Evolutionary conservation across 2,113 vertebrate genomes (phyloP).

Genomic region (Siniperca knerii): DNA sequence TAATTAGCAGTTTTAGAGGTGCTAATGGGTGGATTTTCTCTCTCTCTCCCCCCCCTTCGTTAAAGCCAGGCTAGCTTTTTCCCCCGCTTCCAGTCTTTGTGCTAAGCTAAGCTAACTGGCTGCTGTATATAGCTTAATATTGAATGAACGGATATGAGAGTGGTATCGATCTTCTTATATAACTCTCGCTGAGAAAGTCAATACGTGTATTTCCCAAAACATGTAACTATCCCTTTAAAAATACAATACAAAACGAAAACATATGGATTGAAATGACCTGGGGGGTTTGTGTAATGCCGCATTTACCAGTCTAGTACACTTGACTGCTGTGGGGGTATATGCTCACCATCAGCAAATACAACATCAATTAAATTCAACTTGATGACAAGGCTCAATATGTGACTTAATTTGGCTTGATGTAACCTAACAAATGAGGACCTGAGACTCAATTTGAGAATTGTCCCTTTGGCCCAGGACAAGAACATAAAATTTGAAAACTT

Average conservation of each 20-base stretch:
- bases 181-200: neutral
- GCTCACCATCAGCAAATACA: neutral
- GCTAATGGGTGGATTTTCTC: too few relatives aligned
- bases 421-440: constrained; percentile 21
- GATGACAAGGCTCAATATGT: neutral
- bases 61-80: neutral
- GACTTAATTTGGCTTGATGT: constrained; percentile 47
- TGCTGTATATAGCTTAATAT: neutral
- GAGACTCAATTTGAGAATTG: constrained; percentile 5
- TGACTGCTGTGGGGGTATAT: neutral
- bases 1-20: neutral
- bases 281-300: neutral
- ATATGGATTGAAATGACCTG: neutral
- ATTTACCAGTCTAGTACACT: neutral
- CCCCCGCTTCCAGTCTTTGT: neutral
- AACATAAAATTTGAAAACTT: constrained; percentile 33
- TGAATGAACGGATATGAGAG: neutral
- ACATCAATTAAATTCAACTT: constrained; percentile 13
- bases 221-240: neutral
- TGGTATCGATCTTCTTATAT: neutral
- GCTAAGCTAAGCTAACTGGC: neutral
- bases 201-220: neutral
- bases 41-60: neutral
- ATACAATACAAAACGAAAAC: neutral
- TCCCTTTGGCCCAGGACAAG: constrained; percentile 17